Base-by-base conservation (phyloP, 2,113 vertebrate genomes). In the Casuarius casuarius region DNA sequence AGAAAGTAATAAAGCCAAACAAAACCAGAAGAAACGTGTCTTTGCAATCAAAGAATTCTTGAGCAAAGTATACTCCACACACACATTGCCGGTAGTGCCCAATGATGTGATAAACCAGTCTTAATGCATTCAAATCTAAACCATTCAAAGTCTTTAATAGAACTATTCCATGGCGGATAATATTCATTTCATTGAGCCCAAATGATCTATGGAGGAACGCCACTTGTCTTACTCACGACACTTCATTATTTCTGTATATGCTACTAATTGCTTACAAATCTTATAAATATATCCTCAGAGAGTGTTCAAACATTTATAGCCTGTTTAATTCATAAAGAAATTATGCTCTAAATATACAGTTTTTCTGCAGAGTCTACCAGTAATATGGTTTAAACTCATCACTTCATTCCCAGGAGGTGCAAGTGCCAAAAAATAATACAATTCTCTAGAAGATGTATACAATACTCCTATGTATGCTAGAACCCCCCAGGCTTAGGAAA, bases 271-370 rank as follows among this genome's bases (percentile, higher is more conserved):
- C 56, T 96, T 91, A 70, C 20, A 12, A 85, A 85, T 68, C 28
- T 76, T 95, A 86, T 16, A 61, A 80, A 94, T 66, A 78, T 54
- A 83, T 59, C 52, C 52, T 78, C 56, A 48, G 91, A 71, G 46
- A 94, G 9, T 5, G 2, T 78, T 97, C 52, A 83, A 89, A 94
- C 44, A 62, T 94, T 95, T 95, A 87, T 81, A 72, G 10, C 2
- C n/a, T 83, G n/a, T 87, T 89, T 83, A 95, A 95, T 80, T 95
- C 31, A 80, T 94, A 84, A 90, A 93, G 33, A 94, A 86, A 75
- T 83, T 82, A 87, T 26, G 20, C n/a, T 91, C 92, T 92, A 80
- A 88, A 86, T 86, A 81, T 22, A 18, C 2, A 0, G 26, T 42
- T 67, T 54, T 67, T 52, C 23, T 88, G 18, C 22, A 33, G 12